Evolutionary conservation across 2,797 vertebrate species (phyloP), one percentile per base, ranked within the genome.

Genomic region (Neopelma chrysocephalum): DNA sequence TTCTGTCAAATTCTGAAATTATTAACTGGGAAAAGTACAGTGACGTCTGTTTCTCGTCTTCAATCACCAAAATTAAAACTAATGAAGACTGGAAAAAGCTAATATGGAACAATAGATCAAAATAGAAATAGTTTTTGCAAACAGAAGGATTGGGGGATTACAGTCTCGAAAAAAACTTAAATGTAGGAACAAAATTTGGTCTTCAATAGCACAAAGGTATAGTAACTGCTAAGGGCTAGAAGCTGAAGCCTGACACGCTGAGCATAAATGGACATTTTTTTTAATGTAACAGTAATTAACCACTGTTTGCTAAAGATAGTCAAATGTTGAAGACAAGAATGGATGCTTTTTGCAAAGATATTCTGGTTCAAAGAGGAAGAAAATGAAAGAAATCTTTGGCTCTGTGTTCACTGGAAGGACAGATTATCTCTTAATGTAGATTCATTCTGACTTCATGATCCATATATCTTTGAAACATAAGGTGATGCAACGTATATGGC

Each of bases 361-460:
- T 13, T 62, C 34, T 27, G 6, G 34, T 85, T 92, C 91, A 93
- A 92, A 93, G 82, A 76, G 20, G 48, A 89, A 92, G 43, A 36
- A 95, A 96, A 85, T 77, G 1, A 87, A 92, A 93, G 19, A 91
- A 96, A 82, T 56, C 56, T 19, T 85, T 92, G 89, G 60, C 75
- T 89, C 64, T 76, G 17, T 56, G 64, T 92, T 94, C 71, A 94
- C 2, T 51, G 32, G 40, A 29, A 93, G 10, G 51, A 64, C 27
- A 73, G 31, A 32, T 86, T 47, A 57, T 58, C n/a, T 73, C 19
- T 48, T 76, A 47, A 29, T 19, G 71, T 78, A 80, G 22, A 62
- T 36, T 80, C 34, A n/a, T 84, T 86, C 38, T 79, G 22, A 65
- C 34, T 90, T 89, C 42, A 54, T 10, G 15, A 61, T 79, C 80